phyloP scores from a whole-genome alignment of 2,797 vertebrate genomes.

The Tiaroga cobitis region DNA sequence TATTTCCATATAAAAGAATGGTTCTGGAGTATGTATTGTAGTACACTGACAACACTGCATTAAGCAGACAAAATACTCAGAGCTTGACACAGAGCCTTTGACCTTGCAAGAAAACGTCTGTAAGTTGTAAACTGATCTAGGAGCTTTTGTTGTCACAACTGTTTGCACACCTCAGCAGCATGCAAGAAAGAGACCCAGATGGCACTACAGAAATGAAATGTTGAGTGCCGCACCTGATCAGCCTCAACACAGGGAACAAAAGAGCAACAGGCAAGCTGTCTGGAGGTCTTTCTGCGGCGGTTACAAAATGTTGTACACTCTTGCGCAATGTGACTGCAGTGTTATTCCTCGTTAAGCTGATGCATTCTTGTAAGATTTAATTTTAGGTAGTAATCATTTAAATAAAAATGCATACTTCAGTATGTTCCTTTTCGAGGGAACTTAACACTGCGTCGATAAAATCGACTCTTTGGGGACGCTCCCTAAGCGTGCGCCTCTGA shows the following conservation, averaged over 20 bases:
- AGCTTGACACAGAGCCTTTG: neutral
- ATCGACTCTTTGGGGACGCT: no score
- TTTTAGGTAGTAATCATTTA: conserved; percentile 1
- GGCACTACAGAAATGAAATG: conserved; percentile 31
- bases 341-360: conserved; percentile 14
- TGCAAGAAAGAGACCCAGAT: conserved; percentile 36
- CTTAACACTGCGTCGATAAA: no score
- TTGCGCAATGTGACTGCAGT: conserved; percentile 10
- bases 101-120: neutral
- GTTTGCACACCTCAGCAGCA: conserved; percentile 26
- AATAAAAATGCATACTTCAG: conserved; percentile 9
- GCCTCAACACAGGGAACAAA: conserved; percentile 18
- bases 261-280: conserved; percentile 30
- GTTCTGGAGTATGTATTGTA: neutral
- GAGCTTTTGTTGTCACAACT: conserved; percentile 9
- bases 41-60: neutral
- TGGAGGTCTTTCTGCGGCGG: neutral
- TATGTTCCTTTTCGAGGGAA: no score
- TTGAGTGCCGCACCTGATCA: conserved; percentile 33
- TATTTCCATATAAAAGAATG: neutral
- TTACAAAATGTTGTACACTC: conserved; percentile 1
- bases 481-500: no score
- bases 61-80: neutral
- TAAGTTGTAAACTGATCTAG: conserved; percentile 12
- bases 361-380: conserved; percentile 21